phyloP scores from a whole-genome alignment of 2,113 vertebrate genomes.

The Thamnophis sirtalis region DNA sequence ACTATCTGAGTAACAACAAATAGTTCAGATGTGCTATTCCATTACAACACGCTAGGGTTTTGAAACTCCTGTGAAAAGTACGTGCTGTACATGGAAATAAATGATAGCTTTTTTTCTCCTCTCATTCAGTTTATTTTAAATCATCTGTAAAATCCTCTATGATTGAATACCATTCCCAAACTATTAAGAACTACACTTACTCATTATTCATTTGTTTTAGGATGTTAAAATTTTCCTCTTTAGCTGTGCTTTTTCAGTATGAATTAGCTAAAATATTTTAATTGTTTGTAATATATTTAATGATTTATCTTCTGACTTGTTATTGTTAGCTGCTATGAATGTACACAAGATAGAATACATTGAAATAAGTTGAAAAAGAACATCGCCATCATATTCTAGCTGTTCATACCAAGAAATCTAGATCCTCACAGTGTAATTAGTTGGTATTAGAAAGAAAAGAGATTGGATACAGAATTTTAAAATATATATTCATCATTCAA shows the following conservation, averaged over 20 bases:
- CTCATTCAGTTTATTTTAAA: not conserved
- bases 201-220: not conserved
- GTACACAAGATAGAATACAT: not conserved
- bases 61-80: slow-evolving; percentile 23
- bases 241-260: not conserved
- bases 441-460: not conserved
- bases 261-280: not conserved
- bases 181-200: not conserved
- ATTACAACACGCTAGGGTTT: slow-evolving; percentile 36
- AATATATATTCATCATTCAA: not conserved
- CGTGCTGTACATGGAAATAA: slow-evolving; percentile 9
- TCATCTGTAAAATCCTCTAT: not conserved
- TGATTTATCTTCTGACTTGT: not conserved
- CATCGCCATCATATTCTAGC: not conserved
- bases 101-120: not conserved
- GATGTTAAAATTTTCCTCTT: not conserved
- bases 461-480: not conserved
- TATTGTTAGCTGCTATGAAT: not conserved
- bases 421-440: not conserved
- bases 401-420: not conserved
- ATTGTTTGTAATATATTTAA: not conserved
- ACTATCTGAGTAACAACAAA: slow-evolving; percentile 39
- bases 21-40: slow-evolving; percentile 18
- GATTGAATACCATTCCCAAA: not conserved
- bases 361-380: not conserved